Conservation (phyloP, 2,888 invertebrate species). For the Timema cristinae region DNA sequence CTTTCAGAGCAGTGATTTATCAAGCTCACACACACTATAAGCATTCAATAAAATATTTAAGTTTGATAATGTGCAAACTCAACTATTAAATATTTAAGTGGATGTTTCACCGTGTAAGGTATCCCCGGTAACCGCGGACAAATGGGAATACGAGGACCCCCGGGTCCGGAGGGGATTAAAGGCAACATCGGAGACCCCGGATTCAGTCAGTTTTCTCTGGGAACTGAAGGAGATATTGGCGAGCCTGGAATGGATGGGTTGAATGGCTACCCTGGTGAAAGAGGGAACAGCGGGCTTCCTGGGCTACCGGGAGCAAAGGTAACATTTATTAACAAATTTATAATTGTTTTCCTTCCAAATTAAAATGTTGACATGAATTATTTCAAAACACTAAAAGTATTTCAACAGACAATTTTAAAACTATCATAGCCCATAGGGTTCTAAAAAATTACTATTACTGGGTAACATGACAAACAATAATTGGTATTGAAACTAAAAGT, state of each 20-base stretch:
- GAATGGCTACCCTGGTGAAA: slow-evolving; percentile 46
- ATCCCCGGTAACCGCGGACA: slow-evolving; percentile 48
- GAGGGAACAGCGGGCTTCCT: slow-evolving; percentile 53
- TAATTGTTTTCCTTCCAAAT: background rate
- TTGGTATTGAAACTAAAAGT: no score
- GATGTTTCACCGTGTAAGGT: slow-evolving; percentile 37
- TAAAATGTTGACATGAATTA: background rate
- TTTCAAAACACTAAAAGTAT: no score
- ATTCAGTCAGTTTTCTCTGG: slow-evolving; percentile 39
- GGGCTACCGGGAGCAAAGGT: slow-evolving; percentile 49
- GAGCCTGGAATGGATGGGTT: slow-evolving; percentile 44
- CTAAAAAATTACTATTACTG: no score
- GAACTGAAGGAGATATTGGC: slow-evolving; percentile 51
- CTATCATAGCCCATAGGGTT: no score
- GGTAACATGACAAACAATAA: no score
- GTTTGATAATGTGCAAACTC: no score
- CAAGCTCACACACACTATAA: no score
- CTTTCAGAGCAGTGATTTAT: no score
- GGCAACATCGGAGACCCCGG: slow-evolving; percentile 54
- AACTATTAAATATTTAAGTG: background rate
- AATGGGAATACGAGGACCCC: slow-evolving; percentile 33
- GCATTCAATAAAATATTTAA: no score
- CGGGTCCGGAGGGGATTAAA: slow-evolving; percentile 47
- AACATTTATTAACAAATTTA: background rate
- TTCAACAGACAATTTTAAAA: no score